Percentiles rank a stretch among this genome's conserved stretches.
Evolutionary conservation across 2,113 vertebrate genomes (phyloP).

Genomic region (Halcyon malimbica): DNA sequence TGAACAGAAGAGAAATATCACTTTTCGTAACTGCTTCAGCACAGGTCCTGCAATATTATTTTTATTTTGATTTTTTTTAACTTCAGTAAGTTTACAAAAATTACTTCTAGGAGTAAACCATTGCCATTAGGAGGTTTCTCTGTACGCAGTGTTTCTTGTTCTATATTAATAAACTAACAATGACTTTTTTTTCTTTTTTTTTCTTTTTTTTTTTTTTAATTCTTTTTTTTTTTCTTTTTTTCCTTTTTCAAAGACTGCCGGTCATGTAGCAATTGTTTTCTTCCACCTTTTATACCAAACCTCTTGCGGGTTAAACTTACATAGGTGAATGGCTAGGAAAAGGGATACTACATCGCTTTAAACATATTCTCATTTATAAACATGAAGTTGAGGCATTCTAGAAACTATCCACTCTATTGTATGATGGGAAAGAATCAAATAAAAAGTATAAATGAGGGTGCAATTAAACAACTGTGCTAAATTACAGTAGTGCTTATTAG

Average conservation of each 20-base stretch:
- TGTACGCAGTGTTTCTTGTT: constrained; percentile 54
- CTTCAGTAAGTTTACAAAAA: constrained; percentile 70
- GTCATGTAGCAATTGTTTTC: constrained; percentile 51
- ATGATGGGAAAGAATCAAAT: constrained; percentile 86
- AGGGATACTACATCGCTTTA: constrained; percentile 79
- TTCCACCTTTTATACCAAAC: constrained; percentile 42
- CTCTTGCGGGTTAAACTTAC: constrained; percentile 59
- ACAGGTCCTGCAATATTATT: constrained; percentile 60
- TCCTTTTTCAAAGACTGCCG: not conserved
- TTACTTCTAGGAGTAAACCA: constrained; percentile 72
- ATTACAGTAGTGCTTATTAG: constrained; percentile 99
- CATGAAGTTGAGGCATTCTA: constrained; percentile 83
- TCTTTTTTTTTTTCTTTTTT: constrained; percentile 46
- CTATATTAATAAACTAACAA: constrained; percentile 68
- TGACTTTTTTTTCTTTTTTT: constrained; percentile 31
- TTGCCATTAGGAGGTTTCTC: constrained; percentile 64
- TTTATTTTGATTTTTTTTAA: constrained; percentile 63
- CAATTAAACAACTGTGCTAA: constrained; percentile 93
- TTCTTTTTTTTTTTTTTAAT: not conserved
- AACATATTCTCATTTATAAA: constrained; percentile 85
- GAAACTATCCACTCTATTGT: constrained; percentile 84
- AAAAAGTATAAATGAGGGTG: constrained; percentile 87
- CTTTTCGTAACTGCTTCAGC: constrained; percentile 64
- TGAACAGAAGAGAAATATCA: constrained; percentile 68
- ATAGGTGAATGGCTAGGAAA: constrained; percentile 69